Conservation (phyloP, 2,797 vertebrate genomes). For the Ptychadena robeensis region DNA sequence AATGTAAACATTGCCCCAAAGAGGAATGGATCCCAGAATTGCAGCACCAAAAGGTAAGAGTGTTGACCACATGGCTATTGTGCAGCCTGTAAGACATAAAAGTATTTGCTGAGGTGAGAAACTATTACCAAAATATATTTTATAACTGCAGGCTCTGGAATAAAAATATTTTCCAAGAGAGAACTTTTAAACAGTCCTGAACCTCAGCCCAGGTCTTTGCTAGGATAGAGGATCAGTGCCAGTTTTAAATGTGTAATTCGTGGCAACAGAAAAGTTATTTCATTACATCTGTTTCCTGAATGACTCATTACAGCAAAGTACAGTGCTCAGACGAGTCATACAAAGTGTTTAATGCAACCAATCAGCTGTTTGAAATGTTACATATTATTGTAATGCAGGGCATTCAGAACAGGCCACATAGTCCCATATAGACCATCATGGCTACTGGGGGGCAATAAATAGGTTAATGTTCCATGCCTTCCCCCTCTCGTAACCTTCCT, state of each 20-base stretch:
- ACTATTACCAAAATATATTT: neutral
- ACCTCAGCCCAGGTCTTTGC: neutral
- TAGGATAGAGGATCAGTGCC: neutral
- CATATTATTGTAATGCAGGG: neutral
- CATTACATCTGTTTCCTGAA: slow-evolving; percentile 7
- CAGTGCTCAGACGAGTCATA: neutral
- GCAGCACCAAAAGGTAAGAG: neutral
- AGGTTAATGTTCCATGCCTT: too few relatives aligned
- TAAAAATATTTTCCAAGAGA: neutral
- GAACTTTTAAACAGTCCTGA: neutral
- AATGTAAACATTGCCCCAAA: neutral
- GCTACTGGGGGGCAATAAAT: too few relatives aligned
- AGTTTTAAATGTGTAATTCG: slow-evolving; percentile 10
- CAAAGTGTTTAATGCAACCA: neutral
- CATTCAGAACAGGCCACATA: too few relatives aligned
- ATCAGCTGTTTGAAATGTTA: neutral
- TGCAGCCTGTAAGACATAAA: neutral
- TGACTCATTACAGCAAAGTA: neutral
- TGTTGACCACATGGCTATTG: neutral
- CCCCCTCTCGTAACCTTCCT: too few relatives aligned
- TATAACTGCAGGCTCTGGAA: neutral
- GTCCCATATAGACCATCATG: too few relatives aligned
- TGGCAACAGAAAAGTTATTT: neutral
- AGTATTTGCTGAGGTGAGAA: slow-evolving; percentile 5
- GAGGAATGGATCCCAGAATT: neutral